phyloP scores from a whole-genome alignment of 1,140 invertebrate species.

The Sminthurinus signatus region DNA sequence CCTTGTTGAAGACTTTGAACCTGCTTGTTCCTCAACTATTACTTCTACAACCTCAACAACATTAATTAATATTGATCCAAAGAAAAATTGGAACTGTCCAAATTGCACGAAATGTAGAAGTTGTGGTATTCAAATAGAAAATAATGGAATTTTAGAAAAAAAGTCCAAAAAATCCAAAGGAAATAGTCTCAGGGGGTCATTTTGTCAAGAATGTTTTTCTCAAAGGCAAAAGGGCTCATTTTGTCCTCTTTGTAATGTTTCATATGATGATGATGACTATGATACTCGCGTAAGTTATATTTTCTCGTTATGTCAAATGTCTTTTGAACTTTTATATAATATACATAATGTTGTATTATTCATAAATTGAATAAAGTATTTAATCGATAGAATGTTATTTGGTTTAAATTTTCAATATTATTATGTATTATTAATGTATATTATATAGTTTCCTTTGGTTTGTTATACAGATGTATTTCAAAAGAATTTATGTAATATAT shows the following conservation, averaged over 20 bases:
- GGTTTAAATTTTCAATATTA: no score
- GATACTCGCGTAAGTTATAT: constrained; percentile 64
- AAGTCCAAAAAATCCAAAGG: constrained; percentile 49
- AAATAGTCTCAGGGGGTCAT: constrained; percentile 54
- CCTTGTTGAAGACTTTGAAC: not conserved
- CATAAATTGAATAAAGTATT: no score
- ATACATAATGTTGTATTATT: no score
- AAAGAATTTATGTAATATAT: no score
- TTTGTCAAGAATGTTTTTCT: constrained; percentile 82
- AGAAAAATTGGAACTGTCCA: constrained; percentile 59
- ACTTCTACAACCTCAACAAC: no score
- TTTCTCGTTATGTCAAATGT: constrained; percentile 26
- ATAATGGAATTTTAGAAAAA: constrained; percentile 68
- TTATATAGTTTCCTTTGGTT: no score
- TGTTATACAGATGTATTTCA: no score
- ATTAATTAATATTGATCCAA: not conserved
- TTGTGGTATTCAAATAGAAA: constrained; percentile 60
- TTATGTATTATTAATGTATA: constrained; percentile 23
- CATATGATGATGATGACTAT: constrained; percentile 88
- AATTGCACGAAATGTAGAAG: constrained; percentile 84
- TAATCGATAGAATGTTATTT: no score
- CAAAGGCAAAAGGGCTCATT: constrained; percentile 81
- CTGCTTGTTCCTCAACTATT: no score
- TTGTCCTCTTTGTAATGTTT: constrained; percentile 84
- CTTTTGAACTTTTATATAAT: no score